Percentiles rank a stretch among this genome's conserved stretches.
Conservation (phyloP, 2,888 invertebrate species). For the Mechanitis messenoides region DNA sequence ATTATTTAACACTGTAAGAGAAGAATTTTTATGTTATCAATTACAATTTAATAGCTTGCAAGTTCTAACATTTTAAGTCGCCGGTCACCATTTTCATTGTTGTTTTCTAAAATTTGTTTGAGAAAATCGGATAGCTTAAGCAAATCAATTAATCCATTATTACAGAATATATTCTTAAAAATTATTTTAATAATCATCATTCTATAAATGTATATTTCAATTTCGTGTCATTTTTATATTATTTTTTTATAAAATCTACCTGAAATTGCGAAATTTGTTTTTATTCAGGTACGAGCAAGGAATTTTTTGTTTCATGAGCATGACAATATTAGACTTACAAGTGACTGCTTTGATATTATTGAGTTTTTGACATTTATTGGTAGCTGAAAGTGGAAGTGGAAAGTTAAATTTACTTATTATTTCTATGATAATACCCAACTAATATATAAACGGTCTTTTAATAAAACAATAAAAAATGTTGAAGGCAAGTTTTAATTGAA, state of each 20-base stretch:
- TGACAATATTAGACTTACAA: no score
- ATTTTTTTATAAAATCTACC: neutral
- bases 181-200: no score
- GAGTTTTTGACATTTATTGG: no score
- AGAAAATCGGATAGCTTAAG: slow-evolving; percentile 9
- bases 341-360: no score
- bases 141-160: no score
- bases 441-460: neutral
- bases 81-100: slow-evolving; percentile 25
- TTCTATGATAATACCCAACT: neutral
- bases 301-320: neutral
- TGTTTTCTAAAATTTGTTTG: slow-evolving; percentile 16
- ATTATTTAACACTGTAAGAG: neutral
- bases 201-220: no score
- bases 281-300: neutral
- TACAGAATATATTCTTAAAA: no score
- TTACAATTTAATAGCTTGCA: slow-evolving; percentile 5
- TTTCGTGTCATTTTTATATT: no score
- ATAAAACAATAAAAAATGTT: slow-evolving; percentile 38
- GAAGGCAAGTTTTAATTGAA: slow-evolving; percentile 36
- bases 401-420: no score
- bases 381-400: no score
- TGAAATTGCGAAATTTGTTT: neutral
- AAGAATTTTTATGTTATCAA: neutral
- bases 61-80: slow-evolving; percentile 11